Base-by-base conservation (phyloP, 2,888 invertebrate genomes). In the Drosophila sordidula region DNA sequence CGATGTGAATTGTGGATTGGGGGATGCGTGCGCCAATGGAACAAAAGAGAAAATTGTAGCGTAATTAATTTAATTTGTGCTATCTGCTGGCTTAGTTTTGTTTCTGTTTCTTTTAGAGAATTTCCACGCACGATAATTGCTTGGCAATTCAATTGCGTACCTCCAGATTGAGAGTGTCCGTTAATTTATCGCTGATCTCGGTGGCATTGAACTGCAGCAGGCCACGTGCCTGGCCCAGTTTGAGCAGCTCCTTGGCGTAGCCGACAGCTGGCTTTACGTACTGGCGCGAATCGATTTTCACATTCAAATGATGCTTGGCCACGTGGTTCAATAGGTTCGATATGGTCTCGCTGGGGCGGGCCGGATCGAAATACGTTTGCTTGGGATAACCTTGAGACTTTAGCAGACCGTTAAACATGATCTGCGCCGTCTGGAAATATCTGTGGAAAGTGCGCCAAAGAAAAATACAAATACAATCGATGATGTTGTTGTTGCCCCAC, bases 81-180 rank as follows among this genome's bases (percentile, higher is more conserved):
- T 70, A 66, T 70, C 45, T 45, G 47, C 61, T 66, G 63, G 29
- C 59, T 64, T 57, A 36, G 39, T 54, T 45, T 55, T 41, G 25
- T 38, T 14, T n/a, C 25, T 9, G 18, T 32, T 51, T 54, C 12
- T 32, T 44, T 42, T 50, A n/a, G 9, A 52, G 26, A 9, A 39
- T 39, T 22, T 46, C 29, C 41, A 63, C 36, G 46, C 57, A 45
- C 34, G 41, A 38, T 68, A 65, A 59, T 51, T 68, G 65, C 46
- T 18, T 26, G 25, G 36, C 44, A 64, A 54, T 56, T 56, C 25
- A 62, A 29, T 63, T 69, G 54, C 81, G 80, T 83, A 92, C 92
- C 92, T 97, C 97, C 87, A 96, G 92, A 91, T 97, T 97, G 51
- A 97, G 94, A 1, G 96, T 95, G 89, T 97, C 96, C 0, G 96